A percentile compares a stretch with the other conserved stretches of the same genome.
phyloP scores from a whole-genome alignment of 2,797 vertebrate genomes.

The Lerista edwardsae region DNA sequence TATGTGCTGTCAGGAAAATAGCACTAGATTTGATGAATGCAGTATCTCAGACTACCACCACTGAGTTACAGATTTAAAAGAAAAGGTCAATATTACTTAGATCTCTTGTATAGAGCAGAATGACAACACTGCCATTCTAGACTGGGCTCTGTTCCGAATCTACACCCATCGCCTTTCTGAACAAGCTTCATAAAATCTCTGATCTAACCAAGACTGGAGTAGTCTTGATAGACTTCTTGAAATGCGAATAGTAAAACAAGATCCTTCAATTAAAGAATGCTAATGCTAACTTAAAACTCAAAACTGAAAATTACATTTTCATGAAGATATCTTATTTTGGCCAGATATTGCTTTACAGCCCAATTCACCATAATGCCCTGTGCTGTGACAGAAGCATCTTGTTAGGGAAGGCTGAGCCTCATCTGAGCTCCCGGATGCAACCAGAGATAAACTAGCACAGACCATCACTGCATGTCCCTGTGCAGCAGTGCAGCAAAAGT shows the following conservation, averaged over 20 bases:
- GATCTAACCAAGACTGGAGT: constrained; percentile 35
- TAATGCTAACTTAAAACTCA: no score
- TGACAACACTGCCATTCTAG: constrained; percentile 21
- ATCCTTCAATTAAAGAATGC: neutral
- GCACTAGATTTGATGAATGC: neutral
- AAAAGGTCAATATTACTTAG: neutral
- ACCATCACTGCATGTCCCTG: no score
- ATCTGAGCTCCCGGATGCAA: no score
- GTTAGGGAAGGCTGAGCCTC: no score
- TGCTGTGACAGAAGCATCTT: no score
- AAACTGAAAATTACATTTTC: neutral
- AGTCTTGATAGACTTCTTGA: constrained; percentile 32
- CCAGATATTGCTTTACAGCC: neutral
- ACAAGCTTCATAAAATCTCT: constrained; percentile 26
- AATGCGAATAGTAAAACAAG: neutral
- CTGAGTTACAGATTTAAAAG: constrained; percentile 3
- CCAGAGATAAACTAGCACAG: no score
- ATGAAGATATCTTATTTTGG: neutral
- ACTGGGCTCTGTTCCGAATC: constrained; percentile 45
- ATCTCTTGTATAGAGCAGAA: neutral
- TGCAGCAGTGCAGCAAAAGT: no score
- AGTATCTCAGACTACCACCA: constrained; percentile 25
- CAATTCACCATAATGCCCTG: no score
- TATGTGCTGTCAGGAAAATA: neutral
- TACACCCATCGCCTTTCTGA: constrained; percentile 22